Base-by-base conservation (phyloP, 2,797 vertebrate species). In the Cichlasoma orientale region DNA sequence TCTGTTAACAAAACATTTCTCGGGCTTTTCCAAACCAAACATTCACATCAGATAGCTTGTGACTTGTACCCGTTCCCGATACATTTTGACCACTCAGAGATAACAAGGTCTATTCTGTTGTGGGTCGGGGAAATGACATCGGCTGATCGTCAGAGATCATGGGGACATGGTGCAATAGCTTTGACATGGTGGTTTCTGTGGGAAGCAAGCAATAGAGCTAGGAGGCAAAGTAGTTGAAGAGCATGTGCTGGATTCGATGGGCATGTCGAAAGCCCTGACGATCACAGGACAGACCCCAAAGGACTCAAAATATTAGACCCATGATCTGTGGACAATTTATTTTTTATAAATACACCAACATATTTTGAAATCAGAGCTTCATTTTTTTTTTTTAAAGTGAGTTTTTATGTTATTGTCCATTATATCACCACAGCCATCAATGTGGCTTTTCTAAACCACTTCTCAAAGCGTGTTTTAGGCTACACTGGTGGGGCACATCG, bases 31-130 rank as follows among this genome's bases (percentile, higher is more conserved):
- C 47, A 27, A 44, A 71, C 41, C 55, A 23, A 29, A 71, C 21
- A 71, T 41, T 19, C 4, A 56, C 56, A 36, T 58, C 71, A 58
- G 44, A 23, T 18, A 55, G 72, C 82, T 75, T 80, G 86, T 90
- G 92, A 90, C 82, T 84, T 9, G 3, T 7, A 41, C 36, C 80
- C 16, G 3, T 79, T 77, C 72, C 66, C 69, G 56, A 74, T 59
- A 58, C 56, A 75, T 81, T 83, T 77, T 56, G 53, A 73, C 14
- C 53, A 23, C 7, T 59, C 3, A 5, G 55, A 72, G 44, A 74
- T 78, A 84, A 91, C 82, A 82, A 82, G 38, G 56, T 79, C 27
- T 38, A 73, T 72, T 85, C 58, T 90, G 84, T 90, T 87, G 8
- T 25, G 16, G 10, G 38, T 29, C 41, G 29, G 58, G 36, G 75